Base-by-base conservation (phyloP, 2,113 vertebrate species). In the Alaudala cheleensis region DNA sequence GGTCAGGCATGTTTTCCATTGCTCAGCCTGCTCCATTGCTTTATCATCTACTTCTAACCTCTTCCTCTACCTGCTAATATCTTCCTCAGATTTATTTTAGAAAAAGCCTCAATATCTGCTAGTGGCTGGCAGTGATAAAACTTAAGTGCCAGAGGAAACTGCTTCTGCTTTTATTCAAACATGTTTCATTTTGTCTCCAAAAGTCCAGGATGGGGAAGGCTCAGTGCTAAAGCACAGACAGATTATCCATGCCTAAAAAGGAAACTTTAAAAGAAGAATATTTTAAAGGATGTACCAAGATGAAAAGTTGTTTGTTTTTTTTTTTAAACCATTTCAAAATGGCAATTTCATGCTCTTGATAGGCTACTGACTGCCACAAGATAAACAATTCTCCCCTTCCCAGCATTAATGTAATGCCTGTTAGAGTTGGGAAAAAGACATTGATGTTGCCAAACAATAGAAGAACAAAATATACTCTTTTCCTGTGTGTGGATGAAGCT, bases 321-420 rank as follows among this genome's bases (percentile, higher is more conserved):
- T 71, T 92, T 39, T 56, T 34, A 69, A 81, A 42, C 34, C 17
- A 20, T 71, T 89, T 89, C 64, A 57, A 93, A 93, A 29, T 29
- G 58, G 25, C 26, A 78, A 81, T 96, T 94, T 96, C 88, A 92
- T 19, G 54, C 51, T 92, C 86, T 80, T 83, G 34, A 62, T 93
- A 86, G 62, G 67, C 21, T 73, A 34, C 60, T 70, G 79, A 39
- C 83, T 90, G 71, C 50, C 50, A 39, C 69, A 77, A 95, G 50
- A 58, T 25, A 93, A 22, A 77, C 73, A 93, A 73, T 73, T 42
- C 29, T 72, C 14, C 10, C n/a, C 28, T 90, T 53, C 23, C 56
- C 31, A 56, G 33, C 20, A 57, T 15, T 87, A 76, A 91, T 28
- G 8, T 4, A 87, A 23, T 29, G 21, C 9, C 13, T 87, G 21